A percentile compares a stretch with the other conserved stretches of the same genome.
Conservation (phyloP, 2,797 vertebrate species). For the Acipenser transmontanus region DNA sequence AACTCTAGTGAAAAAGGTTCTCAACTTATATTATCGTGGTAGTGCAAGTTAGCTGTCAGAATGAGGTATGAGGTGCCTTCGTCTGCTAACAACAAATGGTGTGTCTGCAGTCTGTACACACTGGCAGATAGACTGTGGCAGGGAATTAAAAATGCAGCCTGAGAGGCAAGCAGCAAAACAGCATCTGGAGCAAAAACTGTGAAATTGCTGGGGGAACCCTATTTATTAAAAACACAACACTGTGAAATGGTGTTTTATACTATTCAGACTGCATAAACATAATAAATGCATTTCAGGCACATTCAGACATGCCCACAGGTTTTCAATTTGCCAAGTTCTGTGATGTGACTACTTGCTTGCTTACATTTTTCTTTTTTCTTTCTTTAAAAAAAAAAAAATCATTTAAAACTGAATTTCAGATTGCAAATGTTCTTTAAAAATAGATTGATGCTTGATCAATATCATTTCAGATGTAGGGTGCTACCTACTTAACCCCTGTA, state of each 20-base stretch:
- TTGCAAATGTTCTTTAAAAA: background rate
- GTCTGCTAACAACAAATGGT: conserved; percentile 48
- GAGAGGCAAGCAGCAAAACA: conserved; percentile 48
- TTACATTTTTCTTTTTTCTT: conserved; percentile 19
- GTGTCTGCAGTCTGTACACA: conserved; percentile 28
- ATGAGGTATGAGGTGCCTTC: conserved; percentile 48
- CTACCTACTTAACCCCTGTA: background rate
- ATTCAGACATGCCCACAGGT: conserved; percentile 40
- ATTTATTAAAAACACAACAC: conserved; percentile 74
- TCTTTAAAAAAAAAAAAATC: background rate
- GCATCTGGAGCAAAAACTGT: conserved; percentile 65
- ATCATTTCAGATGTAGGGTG: background rate
- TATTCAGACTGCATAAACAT: conserved; percentile 75
- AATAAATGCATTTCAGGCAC: conserved; percentile 69
- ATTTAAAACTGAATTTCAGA: background rate
- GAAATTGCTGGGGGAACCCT: conserved; percentile 70
- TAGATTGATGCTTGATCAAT: background rate
- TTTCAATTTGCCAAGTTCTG: conserved; percentile 38
- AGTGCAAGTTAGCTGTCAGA: conserved; percentile 45
- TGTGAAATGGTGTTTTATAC: conserved; percentile 72
- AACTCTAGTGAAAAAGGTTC: background rate
- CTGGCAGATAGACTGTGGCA: conserved; percentile 46
- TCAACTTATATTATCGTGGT: conserved; percentile 16
- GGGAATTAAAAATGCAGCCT: conserved; percentile 69
- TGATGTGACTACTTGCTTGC: conserved; percentile 20